Conservation (phyloP, 2,113 vertebrate species). For the Muntiacus muntjak region DNA sequence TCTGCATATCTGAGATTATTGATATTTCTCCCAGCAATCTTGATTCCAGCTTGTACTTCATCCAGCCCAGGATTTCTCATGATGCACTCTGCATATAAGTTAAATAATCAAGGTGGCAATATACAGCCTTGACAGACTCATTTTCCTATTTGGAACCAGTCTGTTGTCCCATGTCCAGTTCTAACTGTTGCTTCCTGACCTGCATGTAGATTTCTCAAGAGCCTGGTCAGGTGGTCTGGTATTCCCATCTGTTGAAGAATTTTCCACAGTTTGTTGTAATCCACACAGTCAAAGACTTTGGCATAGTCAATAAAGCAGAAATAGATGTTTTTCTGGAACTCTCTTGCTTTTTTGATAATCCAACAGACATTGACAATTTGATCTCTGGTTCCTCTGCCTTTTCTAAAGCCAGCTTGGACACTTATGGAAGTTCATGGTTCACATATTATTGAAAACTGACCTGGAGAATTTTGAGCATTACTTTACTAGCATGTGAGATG, state of each 20-base stretch:
- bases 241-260: neutral
- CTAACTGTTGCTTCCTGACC: neutral
- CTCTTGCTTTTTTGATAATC: neutral
- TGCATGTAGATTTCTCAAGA: neutral
- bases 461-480: neutral
- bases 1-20: neutral
- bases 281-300: neutral
- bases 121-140: neutral
- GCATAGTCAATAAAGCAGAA: neutral
- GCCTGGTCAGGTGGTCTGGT: neutral
- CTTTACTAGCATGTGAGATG: neutral
- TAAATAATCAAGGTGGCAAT: neutral
- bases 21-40: neutral
- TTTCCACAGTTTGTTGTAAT: neutral
- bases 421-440: neutral
- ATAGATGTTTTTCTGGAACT: neutral
- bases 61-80: too few relatives aligned
- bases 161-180: neutral
- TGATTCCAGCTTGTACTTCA: neutral
- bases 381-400: neutral
- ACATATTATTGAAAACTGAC: neutral
- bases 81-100: too few relatives aligned
- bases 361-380: too few relatives aligned
- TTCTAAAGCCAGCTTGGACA: neutral
- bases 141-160: neutral